phyloP scores from a whole-genome alignment of 2,888 invertebrate genomes.

The Mellilla xanthometata region DNA sequence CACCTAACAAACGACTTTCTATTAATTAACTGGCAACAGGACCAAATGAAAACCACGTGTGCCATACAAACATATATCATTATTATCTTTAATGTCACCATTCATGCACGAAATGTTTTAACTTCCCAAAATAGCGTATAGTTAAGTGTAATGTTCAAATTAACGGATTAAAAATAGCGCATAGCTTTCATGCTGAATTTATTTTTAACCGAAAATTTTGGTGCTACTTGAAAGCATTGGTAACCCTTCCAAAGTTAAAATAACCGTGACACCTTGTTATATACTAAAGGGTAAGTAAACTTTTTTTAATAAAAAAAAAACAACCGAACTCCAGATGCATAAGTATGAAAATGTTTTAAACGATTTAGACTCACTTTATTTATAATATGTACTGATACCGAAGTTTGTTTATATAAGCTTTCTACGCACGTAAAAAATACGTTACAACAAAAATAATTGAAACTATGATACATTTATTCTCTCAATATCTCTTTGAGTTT shows the following conservation, averaged over 20 bases:
- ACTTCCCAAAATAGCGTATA: constrained; percentile 24
- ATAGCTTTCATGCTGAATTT: constrained; percentile 24
- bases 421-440: too few species aligned
- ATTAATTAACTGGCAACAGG: constrained; percentile 22
- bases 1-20: constrained; percentile 8
- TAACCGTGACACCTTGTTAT: constrained; percentile 1
- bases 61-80: constrained; percentile 10
- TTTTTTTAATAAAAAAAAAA: too few species aligned
- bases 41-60: constrained; percentile 21
- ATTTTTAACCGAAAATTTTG: constrained; percentile 15
- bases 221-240: constrained; percentile 10
- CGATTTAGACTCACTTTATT: too few species aligned
- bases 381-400: too few species aligned
- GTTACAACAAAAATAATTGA: too few species aligned
- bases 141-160: constrained; percentile 18
- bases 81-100: constrained; percentile 18
- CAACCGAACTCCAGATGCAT: too few species aligned
- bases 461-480: too few species aligned
- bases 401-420: too few species aligned
- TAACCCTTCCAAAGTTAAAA: constrained; percentile 11
- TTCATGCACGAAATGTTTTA: constrained; percentile 22
- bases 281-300: not conserved
- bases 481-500: too few species aligned
- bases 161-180: constrained; percentile 23
- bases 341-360: too few species aligned